Conservation (phyloP, 2,113 vertebrate species). For the Eulacestoma nigropectus region DNA sequence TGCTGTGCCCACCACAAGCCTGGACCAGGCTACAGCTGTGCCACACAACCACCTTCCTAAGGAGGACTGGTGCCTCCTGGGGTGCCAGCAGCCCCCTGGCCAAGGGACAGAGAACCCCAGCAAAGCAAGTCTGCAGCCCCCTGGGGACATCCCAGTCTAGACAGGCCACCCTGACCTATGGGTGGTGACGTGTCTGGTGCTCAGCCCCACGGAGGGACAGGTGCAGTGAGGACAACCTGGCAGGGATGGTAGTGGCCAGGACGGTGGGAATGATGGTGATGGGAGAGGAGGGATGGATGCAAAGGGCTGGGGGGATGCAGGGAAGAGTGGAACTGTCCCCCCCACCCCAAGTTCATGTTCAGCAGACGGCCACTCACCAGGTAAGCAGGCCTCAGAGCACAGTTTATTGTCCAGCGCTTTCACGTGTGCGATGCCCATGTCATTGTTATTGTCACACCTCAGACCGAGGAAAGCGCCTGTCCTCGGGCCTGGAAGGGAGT, state of each 20-base stretch:
- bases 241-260: not conserved
- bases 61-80: not conserved
- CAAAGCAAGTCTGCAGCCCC: not conserved
- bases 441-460: conserved; percentile 99
- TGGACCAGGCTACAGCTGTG: not conserved
- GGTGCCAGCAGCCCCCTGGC: not conserved
- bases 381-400: conserved; percentile 93
- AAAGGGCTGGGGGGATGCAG: not conserved
- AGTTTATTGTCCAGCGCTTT: conserved; percentile 98
- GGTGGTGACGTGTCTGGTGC: not conserved
- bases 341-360: conserved; percentile 80
- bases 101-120: not conserved
- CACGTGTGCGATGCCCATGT: conserved; percentile 90
- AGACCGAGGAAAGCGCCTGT: conserved; percentile 81
- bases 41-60: not conserved
- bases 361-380: conserved; percentile 96
- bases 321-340: conserved; percentile 12
- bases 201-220: accelerated
- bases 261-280: not conserved
- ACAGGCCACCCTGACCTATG: not conserved
- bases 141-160: not conserved
- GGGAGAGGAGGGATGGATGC: not conserved
- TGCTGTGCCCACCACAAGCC: not conserved
- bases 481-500: conserved; percentile 82
- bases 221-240: not conserved